Conservation (phyloP, 2,797 vertebrate genomes). For the Anguilla anguilla region DNA sequence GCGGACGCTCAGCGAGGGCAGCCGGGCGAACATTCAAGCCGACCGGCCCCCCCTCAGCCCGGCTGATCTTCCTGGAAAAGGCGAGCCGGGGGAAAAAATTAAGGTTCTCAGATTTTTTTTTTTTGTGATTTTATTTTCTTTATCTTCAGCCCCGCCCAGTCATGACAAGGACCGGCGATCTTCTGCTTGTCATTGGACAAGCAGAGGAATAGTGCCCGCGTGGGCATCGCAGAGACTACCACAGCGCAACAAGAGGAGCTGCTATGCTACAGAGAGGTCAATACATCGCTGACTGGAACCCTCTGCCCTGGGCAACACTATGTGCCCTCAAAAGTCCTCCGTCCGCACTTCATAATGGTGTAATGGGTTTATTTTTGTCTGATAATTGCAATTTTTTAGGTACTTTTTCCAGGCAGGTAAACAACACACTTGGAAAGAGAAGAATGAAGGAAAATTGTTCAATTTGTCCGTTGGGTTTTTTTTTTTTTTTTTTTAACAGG, state of each 20-base stretch:
- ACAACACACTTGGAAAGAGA: not conserved
- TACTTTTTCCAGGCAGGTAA: not conserved
- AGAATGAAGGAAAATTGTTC: not conserved
- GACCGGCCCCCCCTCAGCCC: not conserved
- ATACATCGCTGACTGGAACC: not conserved
- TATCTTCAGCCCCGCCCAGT: not conserved
- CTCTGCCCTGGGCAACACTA: not conserved
- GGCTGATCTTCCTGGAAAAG: not conserved
- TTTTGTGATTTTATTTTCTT: not conserved
- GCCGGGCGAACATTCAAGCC: not conserved
- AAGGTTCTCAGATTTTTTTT: not conserved
- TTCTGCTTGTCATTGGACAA: too few relatives aligned
- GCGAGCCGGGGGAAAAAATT: not conserved
- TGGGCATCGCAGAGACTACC: not conserved
- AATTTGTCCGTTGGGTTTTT: not conserved
- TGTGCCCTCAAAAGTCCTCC: not conserved
- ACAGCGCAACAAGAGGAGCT: not conserved
- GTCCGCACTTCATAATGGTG: not conserved
- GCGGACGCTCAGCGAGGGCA: not conserved
- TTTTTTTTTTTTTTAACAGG: not conserved
- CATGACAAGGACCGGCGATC: not conserved
- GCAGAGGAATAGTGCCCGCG: too few relatives aligned
- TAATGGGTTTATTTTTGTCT: not conserved
- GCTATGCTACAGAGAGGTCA: not conserved
- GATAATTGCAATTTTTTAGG: not conserved